These are phyloP conservation scores for Callipepla squamata DNA, from an alignment of 2,113 vertebrate species.

Conservation along the genomic window DNA sequence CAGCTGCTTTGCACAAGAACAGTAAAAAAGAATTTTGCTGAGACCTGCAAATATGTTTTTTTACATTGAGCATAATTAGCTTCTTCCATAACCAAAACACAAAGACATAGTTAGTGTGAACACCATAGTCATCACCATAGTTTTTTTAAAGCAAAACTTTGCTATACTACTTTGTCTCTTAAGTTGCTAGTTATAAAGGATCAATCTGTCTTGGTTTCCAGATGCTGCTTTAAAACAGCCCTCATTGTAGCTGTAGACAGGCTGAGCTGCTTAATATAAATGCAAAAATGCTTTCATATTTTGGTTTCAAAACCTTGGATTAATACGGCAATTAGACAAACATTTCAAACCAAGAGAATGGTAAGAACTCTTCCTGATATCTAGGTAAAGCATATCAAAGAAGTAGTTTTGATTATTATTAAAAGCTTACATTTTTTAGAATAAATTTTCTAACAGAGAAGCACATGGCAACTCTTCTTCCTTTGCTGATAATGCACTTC, in stretches of 20 bases:
- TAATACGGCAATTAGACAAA: slow-evolving; percentile 9
- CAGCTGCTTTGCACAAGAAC: slow-evolving; percentile 58
- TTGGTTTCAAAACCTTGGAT: slow-evolving; percentile 15
- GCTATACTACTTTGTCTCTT: not conserved
- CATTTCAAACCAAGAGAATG: not conserved
- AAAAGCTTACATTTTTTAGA: slow-evolving; percentile 2
- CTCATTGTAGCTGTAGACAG: not conserved
- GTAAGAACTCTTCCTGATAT: not conserved
- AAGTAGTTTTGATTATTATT: not conserved
- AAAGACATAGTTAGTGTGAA: not conserved
- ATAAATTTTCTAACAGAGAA: not conserved
- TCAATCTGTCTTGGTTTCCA: slow-evolving; percentile 34
- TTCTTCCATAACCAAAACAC: slow-evolving; percentile 28
- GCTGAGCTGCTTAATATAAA: not conserved
- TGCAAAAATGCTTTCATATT: not conserved
- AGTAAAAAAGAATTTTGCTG: slow-evolving; percentile 1
- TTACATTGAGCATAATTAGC: not conserved
- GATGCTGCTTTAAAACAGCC: not conserved
- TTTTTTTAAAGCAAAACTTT: not conserved
- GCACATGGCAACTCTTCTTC: not conserved
- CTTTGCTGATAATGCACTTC: not conserved
- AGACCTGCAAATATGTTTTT: slow-evolving; percentile 16
- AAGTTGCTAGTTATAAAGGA: not conserved
- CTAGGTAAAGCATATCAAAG: not conserved
- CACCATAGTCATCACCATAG: not conserved